Evolutionary conservation across 1,140 invertebrate genomes (phyloP).

Genomic region (Drosophila sechellia): DNA sequence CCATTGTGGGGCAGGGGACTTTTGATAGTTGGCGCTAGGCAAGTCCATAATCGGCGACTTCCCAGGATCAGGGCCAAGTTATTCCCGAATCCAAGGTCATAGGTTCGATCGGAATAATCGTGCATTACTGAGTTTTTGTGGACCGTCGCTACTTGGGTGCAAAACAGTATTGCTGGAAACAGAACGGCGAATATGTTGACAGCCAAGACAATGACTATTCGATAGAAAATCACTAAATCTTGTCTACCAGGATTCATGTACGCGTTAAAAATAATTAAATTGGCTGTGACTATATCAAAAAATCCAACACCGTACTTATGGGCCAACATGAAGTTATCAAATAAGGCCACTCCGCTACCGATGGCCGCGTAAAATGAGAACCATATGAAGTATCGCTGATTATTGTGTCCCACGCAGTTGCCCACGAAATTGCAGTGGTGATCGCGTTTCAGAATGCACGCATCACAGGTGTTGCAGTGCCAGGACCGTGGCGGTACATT

Average conservation of each 20-base stretch:
- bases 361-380: constrained; percentile 92
- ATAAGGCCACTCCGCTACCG: constrained; percentile 87
- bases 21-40: constrained; percentile 90
- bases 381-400: constrained; percentile 94
- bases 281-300: background rate
- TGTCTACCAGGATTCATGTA: rapidly evolving
- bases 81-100: constrained; percentile 88
- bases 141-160: constrained; percentile 14
- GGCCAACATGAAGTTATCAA: constrained; percentile 89
- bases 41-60: constrained; percentile 89
- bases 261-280: background rate
- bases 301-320: background rate
- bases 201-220: constrained; percentile 5
- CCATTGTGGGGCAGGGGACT: constrained; percentile 92
- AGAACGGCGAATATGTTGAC: constrained; percentile 12
- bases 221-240: too few relatives aligned
- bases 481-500: constrained; percentile 94
- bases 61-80: constrained; percentile 91
- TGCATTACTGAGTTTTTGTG: constrained; percentile 14
- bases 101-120: constrained; percentile 81
- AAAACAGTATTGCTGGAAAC: background rate
- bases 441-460: constrained; percentile 95
- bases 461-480: constrained; percentile 92
- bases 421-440: constrained; percentile 97
- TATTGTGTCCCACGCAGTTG: constrained; percentile 95